Conservation (phyloP, 2,888 invertebrate species). For the Tinea pellionella region DNA sequence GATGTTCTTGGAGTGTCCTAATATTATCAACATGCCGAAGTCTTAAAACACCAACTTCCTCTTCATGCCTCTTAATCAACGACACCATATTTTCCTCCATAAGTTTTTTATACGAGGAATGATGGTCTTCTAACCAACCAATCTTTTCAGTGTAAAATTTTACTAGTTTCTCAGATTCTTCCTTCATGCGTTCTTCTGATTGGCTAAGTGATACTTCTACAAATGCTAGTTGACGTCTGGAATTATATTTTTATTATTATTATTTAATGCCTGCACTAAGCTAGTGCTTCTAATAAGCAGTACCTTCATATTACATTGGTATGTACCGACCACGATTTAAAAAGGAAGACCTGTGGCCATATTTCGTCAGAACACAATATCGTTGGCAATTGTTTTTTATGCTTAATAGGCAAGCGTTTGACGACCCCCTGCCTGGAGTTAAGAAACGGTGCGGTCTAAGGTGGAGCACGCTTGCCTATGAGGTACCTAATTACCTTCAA, state of each 20-base stretch:
- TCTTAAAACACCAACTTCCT: conserved; percentile 48
- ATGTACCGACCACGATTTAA: neutral
- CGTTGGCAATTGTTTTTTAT: too few relatives aligned
- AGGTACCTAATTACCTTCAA: too few relatives aligned
- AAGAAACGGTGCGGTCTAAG: too few relatives aligned
- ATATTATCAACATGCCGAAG: conserved; percentile 60
- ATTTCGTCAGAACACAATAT: too few relatives aligned
- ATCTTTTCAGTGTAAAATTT: conserved; percentile 64
- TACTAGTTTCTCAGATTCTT: conserved; percentile 63
- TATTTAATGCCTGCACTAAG: neutral
- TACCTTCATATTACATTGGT: too few relatives aligned
- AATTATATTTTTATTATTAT: conserved; percentile 20
- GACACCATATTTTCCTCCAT: conserved; percentile 59
- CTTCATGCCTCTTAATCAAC: conserved; percentile 54
- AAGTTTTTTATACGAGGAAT: conserved; percentile 56
- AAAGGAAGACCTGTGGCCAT: too few relatives aligned
- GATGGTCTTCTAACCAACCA: conserved; percentile 62
- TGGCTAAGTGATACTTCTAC: conserved; percentile 66
- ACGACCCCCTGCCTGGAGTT: too few relatives aligned
- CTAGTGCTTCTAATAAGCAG: too few relatives aligned
- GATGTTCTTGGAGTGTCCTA: conserved; percentile 55
- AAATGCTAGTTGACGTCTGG: conserved; percentile 68
- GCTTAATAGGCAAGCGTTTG: too few relatives aligned
- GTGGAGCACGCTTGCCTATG: too few relatives aligned
- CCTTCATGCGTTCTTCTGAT: conserved; percentile 70